A percentile compares a stretch with the other conserved stretches of the same genome.
Evolutionary conservation across 1,140 invertebrate species (phyloP).

Genomic region (Anthonomus grandis): DNA sequence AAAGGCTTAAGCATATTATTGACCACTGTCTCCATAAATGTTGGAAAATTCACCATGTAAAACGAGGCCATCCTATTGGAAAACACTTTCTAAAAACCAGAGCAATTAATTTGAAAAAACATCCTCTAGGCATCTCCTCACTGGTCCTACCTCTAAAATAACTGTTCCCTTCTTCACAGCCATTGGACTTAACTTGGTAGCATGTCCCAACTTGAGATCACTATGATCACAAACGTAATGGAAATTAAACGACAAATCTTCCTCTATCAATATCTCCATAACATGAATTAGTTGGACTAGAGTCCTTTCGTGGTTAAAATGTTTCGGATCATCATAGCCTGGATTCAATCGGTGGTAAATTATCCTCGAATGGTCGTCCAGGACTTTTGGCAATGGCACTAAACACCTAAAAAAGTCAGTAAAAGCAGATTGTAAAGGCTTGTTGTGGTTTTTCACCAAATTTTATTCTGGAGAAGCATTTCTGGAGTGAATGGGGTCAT

Average conservation of each 20-base stretch:
- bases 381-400: slow-evolving; percentile 16
- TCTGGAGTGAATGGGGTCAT: slow-evolving; percentile 46
- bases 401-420: slow-evolving; percentile 13
- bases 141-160: slow-evolving; percentile 1
- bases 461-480: slow-evolving; percentile 39
- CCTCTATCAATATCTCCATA: slow-evolving; percentile 9
- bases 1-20: no score
- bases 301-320: slow-evolving; percentile 12
- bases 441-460: no score
- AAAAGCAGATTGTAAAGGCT: no score
- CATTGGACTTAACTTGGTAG: slow-evolving; percentile 36
- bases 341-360: slow-evolving; percentile 8
- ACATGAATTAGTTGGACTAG: slow-evolving; percentile 25
- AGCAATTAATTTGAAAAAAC: neutral
- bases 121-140: neutral
- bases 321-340: slow-evolving; percentile 38
- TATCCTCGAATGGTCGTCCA: slow-evolving; percentile 14
- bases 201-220: slow-evolving; percentile 5
- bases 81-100: slow-evolving; percentile 48
- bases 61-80: slow-evolving; percentile 55
- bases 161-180: slow-evolving; percentile 5
- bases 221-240: slow-evolving; percentile 19
- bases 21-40: slow-evolving; percentile 52
- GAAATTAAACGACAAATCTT: slow-evolving; percentile 1
- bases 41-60: slow-evolving; percentile 53